A percentile compares a stretch with the other conserved stretches of the same genome.
phyloP scores from a whole-genome alignment of 2,888 invertebrate species.

The Drosophila atripex region DNA sequence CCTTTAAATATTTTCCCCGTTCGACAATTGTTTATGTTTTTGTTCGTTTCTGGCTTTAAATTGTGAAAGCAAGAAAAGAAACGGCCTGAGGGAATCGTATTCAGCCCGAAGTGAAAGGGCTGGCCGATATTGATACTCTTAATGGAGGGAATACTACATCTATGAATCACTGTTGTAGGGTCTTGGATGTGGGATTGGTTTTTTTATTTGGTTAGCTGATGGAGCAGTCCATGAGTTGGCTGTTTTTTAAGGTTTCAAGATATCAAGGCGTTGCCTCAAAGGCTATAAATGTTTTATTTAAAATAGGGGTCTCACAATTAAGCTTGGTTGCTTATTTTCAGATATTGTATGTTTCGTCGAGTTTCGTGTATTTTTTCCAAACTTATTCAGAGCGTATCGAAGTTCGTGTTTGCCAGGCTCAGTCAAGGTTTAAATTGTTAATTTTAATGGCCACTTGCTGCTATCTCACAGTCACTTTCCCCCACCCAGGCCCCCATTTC shows the following conservation, averaged over 20 bases:
- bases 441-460: conserved; percentile 26
- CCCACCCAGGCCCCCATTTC: conserved; percentile 2
- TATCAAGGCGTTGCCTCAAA: conserved; percentile 25
- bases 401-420: conserved; percentile 5
- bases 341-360: neutral
- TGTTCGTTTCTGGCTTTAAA: conserved; percentile 28
- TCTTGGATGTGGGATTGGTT: conserved; percentile 12
- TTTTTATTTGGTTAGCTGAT: conserved; percentile 8
- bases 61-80: conserved; percentile 28
- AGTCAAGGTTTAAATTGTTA: conserved; percentile 33
- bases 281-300: neutral
- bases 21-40: conserved; percentile 31
- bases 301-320: neutral
- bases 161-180: conserved; percentile 23
- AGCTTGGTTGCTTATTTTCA: too few relatives aligned
- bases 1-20: conserved; percentile 45
- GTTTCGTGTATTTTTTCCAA: neutral
- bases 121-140: conserved; percentile 23
- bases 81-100: too few relatives aligned
- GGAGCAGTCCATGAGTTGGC: conserved; percentile 34
- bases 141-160: conserved; percentile 14
- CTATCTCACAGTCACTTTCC: conserved; percentile 30
- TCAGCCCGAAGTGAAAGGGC: conserved; percentile 48
- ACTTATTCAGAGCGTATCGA: conserved; percentile 7
- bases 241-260: conserved; percentile 11